Evolutionary conservation across 2,888 invertebrate species (phyloP), one percentile per base, ranked within the genome.

Genomic region (Drosophila birchii): DNA sequence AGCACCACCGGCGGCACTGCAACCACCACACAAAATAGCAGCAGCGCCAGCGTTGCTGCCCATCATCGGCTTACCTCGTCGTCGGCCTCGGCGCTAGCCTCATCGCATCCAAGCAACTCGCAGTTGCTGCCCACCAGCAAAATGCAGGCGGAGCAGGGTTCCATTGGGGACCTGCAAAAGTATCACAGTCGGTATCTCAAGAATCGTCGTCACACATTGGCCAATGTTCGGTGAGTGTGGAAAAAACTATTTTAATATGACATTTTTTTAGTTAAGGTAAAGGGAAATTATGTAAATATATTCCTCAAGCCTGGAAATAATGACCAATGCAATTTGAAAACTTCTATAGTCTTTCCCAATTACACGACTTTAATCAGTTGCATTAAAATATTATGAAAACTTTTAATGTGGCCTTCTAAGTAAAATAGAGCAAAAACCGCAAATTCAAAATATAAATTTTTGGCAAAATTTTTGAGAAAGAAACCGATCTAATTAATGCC

Each of bases 71-170:
- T 91, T 43, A 78, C 86, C 54, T 89, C 91, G n/a, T 81, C 90
- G 5, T 91, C 90, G 7, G 88, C 90, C 23, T 89, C 91, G 55
- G 89, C 91, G 20, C 78, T 90, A 36, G 88, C 88, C 62, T 81
- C 86, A 53, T 83, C 90, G 67, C 89, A 89, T 76, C 90, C 89
- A 32, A 92, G 89, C 79, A 92, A 90, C 78, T 90, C 93, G 59
- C 92, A 92, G 72, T 92, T 93, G 76, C 92, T 93, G 88, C 93
- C 94, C 92, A 83, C 87, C 77, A 78, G 44, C 83, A 97, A 94
- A 93, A 97, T 97, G 97, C 97, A 97, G 94, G 97, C 97, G 84
- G 97, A 97, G 93, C 97, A 97, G 92, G 97, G 97, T 85, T 96
- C 96, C 92, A 97, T 97, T 91, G 97, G 97, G 62, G 97, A 97